Evolutionary conservation across 2,888 invertebrate species (phyloP).

Genomic region (Eueremaeus valkanovi): DNA sequence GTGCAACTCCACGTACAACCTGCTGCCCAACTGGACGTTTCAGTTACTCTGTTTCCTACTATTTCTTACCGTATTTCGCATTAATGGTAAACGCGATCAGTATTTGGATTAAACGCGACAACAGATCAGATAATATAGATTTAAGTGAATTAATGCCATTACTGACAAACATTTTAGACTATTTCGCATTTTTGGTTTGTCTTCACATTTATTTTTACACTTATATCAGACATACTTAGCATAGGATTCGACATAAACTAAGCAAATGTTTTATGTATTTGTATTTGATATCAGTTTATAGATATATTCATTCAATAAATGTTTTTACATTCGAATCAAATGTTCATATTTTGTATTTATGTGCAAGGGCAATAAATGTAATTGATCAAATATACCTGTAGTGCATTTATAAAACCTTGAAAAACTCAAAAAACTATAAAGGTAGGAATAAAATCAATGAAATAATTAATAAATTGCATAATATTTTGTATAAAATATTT

Average conservation of each 20-base stretch:
- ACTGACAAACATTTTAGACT: slow-evolving; percentile 24
- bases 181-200: background rate
- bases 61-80: slow-evolving; percentile 14
- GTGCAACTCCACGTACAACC: slow-evolving; percentile 28
- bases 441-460: too few relatives aligned
- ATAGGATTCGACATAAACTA: too few relatives aligned
- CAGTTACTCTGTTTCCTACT: slow-evolving; percentile 6
- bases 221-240: background rate
- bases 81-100: slow-evolving; percentile 21
- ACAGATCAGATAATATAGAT: background rate
- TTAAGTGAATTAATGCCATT: slow-evolving; percentile 8
- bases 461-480: too few relatives aligned
- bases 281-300: too few relatives aligned
- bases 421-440: too few relatives aligned
- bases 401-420: too few relatives aligned
- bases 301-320: background rate
- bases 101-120: slow-evolving; percentile 4
- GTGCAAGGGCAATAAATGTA: too few relatives aligned
- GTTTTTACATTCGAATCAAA: too few relatives aligned
- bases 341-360: too few relatives aligned
- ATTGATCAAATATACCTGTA: too few relatives aligned
- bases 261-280: too few relatives aligned
- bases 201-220: slow-evolving; percentile 20
- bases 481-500: too few relatives aligned
- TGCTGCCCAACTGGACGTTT: background rate